Evolutionary conservation across 1,140 invertebrate species (phyloP).

Genomic region (Pristionchus pacificus): DNA sequence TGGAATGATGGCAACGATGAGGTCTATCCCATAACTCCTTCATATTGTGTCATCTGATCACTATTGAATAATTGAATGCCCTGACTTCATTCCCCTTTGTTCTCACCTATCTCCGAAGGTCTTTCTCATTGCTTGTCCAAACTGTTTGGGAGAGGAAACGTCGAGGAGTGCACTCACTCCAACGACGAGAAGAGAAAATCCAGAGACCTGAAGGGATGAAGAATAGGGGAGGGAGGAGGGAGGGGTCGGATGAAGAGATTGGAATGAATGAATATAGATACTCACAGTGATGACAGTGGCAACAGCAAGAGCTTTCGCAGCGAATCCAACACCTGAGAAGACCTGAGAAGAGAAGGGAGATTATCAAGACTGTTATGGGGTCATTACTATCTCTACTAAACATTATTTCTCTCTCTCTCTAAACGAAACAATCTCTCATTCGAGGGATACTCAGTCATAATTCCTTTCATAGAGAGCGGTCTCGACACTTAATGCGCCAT

Average conservation of each 20-base stretch:
- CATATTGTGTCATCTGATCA: no score
- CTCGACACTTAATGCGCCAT: no score
- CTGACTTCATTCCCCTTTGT: no score
- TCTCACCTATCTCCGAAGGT: conserved; percentile 29
- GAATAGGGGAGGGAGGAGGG: no score
- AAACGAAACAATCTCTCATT: no score
- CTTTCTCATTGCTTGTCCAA: conserved; percentile 32
- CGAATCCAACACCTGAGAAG: conserved; percentile 36
- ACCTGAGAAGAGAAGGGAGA: conserved; percentile 9
- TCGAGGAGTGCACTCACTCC: conserved; percentile 31
- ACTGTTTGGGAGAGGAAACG: conserved; percentile 35
- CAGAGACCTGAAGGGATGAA: conserved; percentile 29
- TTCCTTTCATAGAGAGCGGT: no score
- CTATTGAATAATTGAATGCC: no score
- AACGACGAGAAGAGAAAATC: conserved; percentile 30
- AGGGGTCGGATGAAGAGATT: background rate
- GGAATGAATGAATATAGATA: background rate
- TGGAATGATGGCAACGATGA: no score
- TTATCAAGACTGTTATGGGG: background rate
- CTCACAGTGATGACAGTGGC: conserved; percentile 31
- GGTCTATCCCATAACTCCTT: no score
- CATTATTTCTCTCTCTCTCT: background rate
- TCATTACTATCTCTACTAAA: background rate
- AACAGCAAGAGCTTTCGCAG: conserved; percentile 28
- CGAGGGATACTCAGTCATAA: no score